Conservation (phyloP, 2,113 vertebrate species). For the Laterallus jamaicensis region DNA sequence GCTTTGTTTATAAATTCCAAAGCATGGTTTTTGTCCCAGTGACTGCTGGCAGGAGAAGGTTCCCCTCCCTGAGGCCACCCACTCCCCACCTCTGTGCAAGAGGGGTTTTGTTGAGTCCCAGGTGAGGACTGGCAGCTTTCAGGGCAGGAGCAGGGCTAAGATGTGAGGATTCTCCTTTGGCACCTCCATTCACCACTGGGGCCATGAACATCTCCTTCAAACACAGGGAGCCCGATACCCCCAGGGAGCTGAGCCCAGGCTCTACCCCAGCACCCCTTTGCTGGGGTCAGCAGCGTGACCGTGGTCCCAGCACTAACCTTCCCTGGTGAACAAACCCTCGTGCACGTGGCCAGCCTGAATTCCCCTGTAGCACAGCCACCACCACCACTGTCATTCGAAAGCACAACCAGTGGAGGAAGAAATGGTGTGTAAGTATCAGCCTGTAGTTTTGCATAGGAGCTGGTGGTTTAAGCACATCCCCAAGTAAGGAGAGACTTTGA, state of each 20-base stretch:
- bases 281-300: accelerated
- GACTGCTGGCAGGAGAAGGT: not conserved
- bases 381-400: not conserved
- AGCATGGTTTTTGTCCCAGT: accelerated
- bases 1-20: not conserved
- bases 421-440: not conserved
- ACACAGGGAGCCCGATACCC: not conserved
- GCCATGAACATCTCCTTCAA: not conserved
- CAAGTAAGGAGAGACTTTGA: not conserved
- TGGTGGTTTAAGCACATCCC: not conserved
- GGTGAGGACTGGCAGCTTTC: not conserved
- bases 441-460: not conserved
- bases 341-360: not conserved
- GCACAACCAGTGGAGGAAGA: not conserved
- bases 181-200: too few relatives aligned
- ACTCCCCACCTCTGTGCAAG: not conserved
- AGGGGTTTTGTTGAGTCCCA: not conserved
- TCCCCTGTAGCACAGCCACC: not conserved
- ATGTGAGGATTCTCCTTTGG: not conserved
- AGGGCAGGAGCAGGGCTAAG: not conserved
- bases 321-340: accelerated
- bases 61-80: not conserved
- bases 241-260: accelerated
- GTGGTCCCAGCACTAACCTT: not conserved
- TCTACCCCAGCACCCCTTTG: not conserved